phyloP scores from a whole-genome alignment of 1,140 invertebrate species.

The Bathynomus jamesi region DNA sequence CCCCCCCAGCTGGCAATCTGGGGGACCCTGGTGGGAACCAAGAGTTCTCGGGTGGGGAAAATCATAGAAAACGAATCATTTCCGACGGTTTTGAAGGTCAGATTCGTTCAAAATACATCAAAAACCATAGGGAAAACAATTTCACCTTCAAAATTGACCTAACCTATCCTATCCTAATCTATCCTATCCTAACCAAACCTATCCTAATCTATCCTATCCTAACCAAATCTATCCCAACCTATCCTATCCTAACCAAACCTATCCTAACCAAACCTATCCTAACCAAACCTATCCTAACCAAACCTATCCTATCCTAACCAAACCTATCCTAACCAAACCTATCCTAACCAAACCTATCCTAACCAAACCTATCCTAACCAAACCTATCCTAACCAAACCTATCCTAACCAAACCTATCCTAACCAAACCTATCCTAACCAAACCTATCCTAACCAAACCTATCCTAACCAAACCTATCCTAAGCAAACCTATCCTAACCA shows the following conservation, averaged over 20 bases:
- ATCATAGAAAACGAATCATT: too few relatives aligned
- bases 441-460: slow-evolving; percentile 35
- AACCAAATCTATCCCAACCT: too few relatives aligned
- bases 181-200: slow-evolving; percentile 32
- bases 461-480: slow-evolving; percentile 33
- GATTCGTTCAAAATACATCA: too few relatives aligned
- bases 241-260: slow-evolving; percentile 31
- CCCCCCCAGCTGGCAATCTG: too few relatives aligned
- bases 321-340: slow-evolving; percentile 27
- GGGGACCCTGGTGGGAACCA: too few relatives aligned
- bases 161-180: slow-evolving; percentile 31
- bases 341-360: slow-evolving; percentile 31
- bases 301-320: slow-evolving; percentile 29
- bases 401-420: slow-evolving; percentile 36
- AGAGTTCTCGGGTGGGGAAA: too few relatives aligned
- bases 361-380: slow-evolving; percentile 31
- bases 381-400: slow-evolving; percentile 33
- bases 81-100: too few relatives aligned
- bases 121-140: too few relatives aligned
- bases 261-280: slow-evolving; percentile 32
- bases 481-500: slow-evolving; percentile 32
- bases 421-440: slow-evolving; percentile 36
- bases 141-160: too few relatives aligned
- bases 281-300: slow-evolving; percentile 32
- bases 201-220: slow-evolving; percentile 25